A percentile compares a stretch with the other conserved stretches of the same genome.
phyloP scores from a whole-genome alignment of 1,140 invertebrate genomes.

The Paraescarpia echinospica region DNA sequence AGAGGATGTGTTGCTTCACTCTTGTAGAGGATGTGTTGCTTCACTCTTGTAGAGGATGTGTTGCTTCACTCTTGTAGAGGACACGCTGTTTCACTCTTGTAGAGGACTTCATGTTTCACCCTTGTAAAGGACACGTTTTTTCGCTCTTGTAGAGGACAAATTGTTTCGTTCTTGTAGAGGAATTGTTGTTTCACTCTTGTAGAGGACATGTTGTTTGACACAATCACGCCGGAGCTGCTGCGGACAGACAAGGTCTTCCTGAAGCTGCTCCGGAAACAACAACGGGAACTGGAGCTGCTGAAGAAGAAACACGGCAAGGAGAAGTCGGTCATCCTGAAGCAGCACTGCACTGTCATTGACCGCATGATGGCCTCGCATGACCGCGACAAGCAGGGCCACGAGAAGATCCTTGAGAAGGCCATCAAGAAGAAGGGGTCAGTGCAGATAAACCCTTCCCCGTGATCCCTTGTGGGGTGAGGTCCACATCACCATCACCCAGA shows the following conservation, averaged over 20 bases:
- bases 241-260: slow-evolving; percentile 90
- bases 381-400: slow-evolving; percentile 51
- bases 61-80: background rate
- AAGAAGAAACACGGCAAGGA: slow-evolving; percentile 94
- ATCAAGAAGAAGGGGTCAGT: slow-evolving; percentile 51
- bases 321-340: slow-evolving; percentile 85
- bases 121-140: background rate
- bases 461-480: background rate
- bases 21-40: background rate
- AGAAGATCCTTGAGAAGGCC: slow-evolving; percentile 50
- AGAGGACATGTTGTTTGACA: slow-evolving; percentile 57
- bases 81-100: background rate
- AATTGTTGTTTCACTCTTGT: background rate
- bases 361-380: slow-evolving; percentile 72
- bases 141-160: background rate
- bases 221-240: slow-evolving; percentile 87
- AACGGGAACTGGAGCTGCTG: slow-evolving; percentile 90
- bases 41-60: background rate
- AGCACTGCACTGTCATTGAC: slow-evolving; percentile 92
- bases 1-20: background rate
- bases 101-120: background rate
- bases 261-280: slow-evolving; percentile 93
- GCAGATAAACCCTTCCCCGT: background rate
- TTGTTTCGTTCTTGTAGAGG: background rate
- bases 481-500: background rate